Percentiles rank a stretch among this genome's conserved stretches.
phyloP scores from a whole-genome alignment of 1,140 invertebrate genomes.

The Oedothorax gibbosus region DNA sequence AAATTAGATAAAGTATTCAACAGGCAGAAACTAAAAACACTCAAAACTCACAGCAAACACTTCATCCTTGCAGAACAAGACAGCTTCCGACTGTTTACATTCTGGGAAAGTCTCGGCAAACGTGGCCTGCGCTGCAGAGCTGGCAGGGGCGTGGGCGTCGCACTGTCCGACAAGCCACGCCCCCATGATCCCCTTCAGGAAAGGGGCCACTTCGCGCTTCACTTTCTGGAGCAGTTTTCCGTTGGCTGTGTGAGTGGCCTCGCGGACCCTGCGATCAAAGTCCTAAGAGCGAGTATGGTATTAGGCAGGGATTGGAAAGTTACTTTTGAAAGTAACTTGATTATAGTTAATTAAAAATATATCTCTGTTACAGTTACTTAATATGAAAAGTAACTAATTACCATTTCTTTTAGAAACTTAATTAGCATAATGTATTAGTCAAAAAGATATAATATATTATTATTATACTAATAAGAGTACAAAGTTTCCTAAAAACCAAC shows the following conservation, averaged over 20 bases:
- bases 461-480: too few relatives aligned
- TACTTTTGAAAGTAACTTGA: neutral
- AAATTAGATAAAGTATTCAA: neutral
- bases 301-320: neutral
- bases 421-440: too few relatives aligned
- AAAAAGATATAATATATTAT: too few relatives aligned
- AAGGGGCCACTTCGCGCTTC: slow-evolving; percentile 80
- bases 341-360: neutral
- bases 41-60: slow-evolving; percentile 72
- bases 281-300: slow-evolving; percentile 70
- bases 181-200: slow-evolving; percentile 79
- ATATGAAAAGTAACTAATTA: too few relatives aligned
- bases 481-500: too few relatives aligned
- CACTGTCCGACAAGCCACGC: slow-evolving; percentile 82
- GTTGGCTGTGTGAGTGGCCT: slow-evolving; percentile 75
- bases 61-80: slow-evolving; percentile 81
- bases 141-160: slow-evolving; percentile 84
- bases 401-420: too few relatives aligned
- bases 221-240: slow-evolving; percentile 76
- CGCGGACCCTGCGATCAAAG: slow-evolving; percentile 82
- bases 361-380: too few relatives aligned
- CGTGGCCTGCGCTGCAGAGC: slow-evolving; percentile 77
- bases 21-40: neutral
- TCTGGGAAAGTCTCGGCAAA: slow-evolving; percentile 78
- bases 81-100: slow-evolving; percentile 78